Conservation (phyloP, 2,888 invertebrate genomes). For the Pristionchus maxplancki region DNA sequence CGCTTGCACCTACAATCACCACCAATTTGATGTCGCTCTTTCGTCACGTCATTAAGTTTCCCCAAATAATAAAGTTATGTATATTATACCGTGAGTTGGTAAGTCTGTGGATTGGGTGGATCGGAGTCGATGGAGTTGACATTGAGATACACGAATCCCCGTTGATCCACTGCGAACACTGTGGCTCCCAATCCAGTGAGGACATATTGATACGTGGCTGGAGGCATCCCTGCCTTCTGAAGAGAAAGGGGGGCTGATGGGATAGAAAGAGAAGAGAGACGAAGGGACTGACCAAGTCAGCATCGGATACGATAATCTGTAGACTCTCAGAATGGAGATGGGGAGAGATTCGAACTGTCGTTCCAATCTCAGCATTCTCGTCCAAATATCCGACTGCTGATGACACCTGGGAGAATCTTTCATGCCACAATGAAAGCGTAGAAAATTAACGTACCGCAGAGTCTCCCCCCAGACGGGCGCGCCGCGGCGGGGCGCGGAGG, state of each 20-base stretch:
- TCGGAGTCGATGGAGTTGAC: constrained; percentile 74
- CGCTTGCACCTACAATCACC: constrained; percentile 70
- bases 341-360: constrained; percentile 72
- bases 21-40: not conserved
- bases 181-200: constrained; percentile 76
- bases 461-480: too few relatives aligned
- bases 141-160: constrained; percentile 76
- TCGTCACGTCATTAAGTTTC: not conserved
- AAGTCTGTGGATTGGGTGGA: constrained; percentile 71
- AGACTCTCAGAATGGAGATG: constrained; percentile 69
- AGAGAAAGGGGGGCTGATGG: not conserved
- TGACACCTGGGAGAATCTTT: constrained; percentile 63
- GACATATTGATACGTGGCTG: constrained; percentile 77
- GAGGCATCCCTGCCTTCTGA: constrained; percentile 77
- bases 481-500: too few relatives aligned
- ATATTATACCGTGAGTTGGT: constrained; percentile 71
- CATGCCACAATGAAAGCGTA: too few relatives aligned
- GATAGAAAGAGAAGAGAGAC: not conserved
- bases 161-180: constrained; percentile 77
- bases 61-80: not conserved
- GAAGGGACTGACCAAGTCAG: constrained; percentile 71
- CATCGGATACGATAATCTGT: constrained; percentile 76
- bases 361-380: constrained; percentile 75
- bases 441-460: too few relatives aligned
- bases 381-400: constrained; percentile 74